Percentiles rank a stretch among this genome's conserved stretches.
These are phyloP conservation scores for Drosophila ananassae DNA, from an alignment of 1,140 invertebrate genomes.

Conservation along the genomic window DNA sequence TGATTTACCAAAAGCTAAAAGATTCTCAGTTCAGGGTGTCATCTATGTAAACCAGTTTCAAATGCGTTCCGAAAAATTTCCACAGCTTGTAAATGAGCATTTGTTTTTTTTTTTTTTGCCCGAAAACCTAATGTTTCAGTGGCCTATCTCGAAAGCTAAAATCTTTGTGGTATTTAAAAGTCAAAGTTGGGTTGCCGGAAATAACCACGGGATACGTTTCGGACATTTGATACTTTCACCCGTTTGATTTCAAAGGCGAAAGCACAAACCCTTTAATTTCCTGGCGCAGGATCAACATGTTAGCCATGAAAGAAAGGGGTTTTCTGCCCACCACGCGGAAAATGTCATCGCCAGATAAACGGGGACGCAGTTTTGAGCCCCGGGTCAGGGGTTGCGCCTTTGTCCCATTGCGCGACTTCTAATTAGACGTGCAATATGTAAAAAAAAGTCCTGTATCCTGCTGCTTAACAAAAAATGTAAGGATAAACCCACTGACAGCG, in stretches of 20 bases:
- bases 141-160: slow-evolving; percentile 7
- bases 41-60: slow-evolving; percentile 50
- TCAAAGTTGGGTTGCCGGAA: slow-evolving; percentile 41
- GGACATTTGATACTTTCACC: slow-evolving; percentile 58
- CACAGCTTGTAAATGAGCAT: slow-evolving; percentile 33
- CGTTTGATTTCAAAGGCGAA: slow-evolving; percentile 40
- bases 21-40: slow-evolving; percentile 6
- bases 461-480: slow-evolving; percentile 21
- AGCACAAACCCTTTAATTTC: slow-evolving; percentile 76
- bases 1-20: slow-evolving; percentile 31
- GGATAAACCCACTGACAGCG: slow-evolving; percentile 86
- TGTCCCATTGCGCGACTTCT: slow-evolving; percentile 29
- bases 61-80: slow-evolving; percentile 49
- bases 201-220: slow-evolving; percentile 31
- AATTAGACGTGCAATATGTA: slow-evolving; percentile 54
- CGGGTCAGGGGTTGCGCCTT: slow-evolving; percentile 21
- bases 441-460: slow-evolving; percentile 16
- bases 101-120: slow-evolving; percentile 1
- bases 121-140: slow-evolving; percentile 4
- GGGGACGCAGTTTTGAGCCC: slow-evolving; percentile 17
- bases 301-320: slow-evolving; percentile 57
- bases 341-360: slow-evolving; percentile 78
- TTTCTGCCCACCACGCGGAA: slow-evolving; percentile 50
- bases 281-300: slow-evolving; percentile 77
- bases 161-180: slow-evolving; percentile 48